These are phyloP conservation scores for Epicampocera succincta DNA, from an alignment of 2,888 invertebrate species.

Conservation along the genomic window DNA sequence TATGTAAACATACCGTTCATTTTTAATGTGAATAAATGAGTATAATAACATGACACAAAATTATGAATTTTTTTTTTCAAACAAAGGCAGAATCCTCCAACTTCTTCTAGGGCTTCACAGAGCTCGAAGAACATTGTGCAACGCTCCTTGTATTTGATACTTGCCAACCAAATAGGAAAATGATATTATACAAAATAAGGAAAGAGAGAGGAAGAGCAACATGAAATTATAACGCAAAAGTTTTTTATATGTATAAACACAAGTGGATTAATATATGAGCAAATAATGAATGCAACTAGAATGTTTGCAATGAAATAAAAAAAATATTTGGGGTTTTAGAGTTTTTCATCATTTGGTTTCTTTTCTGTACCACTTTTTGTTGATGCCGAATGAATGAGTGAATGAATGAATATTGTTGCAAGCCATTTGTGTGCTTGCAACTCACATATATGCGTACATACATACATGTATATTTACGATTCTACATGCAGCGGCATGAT, in stretches of 20 bases:
- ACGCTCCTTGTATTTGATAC: background rate
- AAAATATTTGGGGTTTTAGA: conserved; percentile 43
- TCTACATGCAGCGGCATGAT: conserved; percentile 14
- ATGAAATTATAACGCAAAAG: conserved; percentile 59
- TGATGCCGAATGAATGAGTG: conserved; percentile 46
- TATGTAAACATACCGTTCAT: no score
- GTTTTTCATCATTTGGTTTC: conserved; percentile 46
- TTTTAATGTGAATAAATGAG: conserved; percentile 43
- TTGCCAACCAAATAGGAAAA: conserved; percentile 41
- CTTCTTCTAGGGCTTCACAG: background rate
- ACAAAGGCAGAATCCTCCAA: conserved; percentile 7
- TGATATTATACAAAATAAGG: conserved; percentile 50
- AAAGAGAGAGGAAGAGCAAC: background rate
- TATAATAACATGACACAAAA: conserved; percentile 57
- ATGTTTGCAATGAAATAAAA: conserved; percentile 57
- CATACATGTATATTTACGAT: background rate
- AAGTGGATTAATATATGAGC: conserved; percentile 66
- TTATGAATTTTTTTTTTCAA: conserved; percentile 57
- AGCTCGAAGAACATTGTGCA: conserved; percentile 43
- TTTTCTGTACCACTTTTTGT: conserved; percentile 20
- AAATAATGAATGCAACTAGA: conserved; percentile 67
- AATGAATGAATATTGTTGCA: conserved; percentile 56
- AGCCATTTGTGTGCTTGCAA: conserved; percentile 17
- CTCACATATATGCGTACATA: conserved; percentile 21
- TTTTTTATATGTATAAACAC: conserved; percentile 59